phyloP scores from a whole-genome alignment of 2,797 vertebrate species.

The Podargus strigoides region DNA sequence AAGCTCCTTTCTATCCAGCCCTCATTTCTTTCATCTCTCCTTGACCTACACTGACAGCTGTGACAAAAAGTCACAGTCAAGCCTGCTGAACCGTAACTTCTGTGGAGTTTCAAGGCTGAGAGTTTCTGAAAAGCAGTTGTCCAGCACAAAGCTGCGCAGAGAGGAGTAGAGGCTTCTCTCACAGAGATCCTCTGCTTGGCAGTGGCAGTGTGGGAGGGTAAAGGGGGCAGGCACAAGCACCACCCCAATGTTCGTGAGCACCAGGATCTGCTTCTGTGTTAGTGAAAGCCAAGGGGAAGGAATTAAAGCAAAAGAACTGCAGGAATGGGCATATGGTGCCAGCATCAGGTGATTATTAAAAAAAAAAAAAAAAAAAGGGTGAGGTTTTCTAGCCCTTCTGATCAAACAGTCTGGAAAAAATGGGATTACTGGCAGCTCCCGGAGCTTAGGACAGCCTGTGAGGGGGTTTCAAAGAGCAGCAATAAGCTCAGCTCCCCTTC shows the following conservation, averaged over 20 bases:
- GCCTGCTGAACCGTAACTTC: conserved; percentile 5
- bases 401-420: background rate
- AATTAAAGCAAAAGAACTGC: background rate
- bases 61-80: conserved; percentile 44
- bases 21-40: background rate
- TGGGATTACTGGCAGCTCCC: background rate
- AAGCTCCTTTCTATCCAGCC: background rate
- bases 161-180: background rate
- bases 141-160: background rate
- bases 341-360: background rate
- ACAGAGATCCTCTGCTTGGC: background rate
- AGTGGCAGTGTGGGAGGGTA: background rate
- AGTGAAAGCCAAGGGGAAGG: background rate
- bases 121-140: conserved; percentile 7
- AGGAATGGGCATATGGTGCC: background rate
- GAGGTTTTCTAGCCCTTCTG: background rate
- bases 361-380: background rate
- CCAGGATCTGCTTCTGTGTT: background rate
- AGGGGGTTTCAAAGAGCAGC: background rate
- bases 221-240: background rate
- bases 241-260: background rate
- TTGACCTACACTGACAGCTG: conserved; percentile 33
- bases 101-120: background rate
- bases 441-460: background rate
- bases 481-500: background rate